A percentile compares a stretch with the other conserved stretches of the same genome.
These are phyloP conservation scores for Drosophila buzzatii DNA, from an alignment of 2,888 invertebrate species.

Conservation along the genomic window DNA sequence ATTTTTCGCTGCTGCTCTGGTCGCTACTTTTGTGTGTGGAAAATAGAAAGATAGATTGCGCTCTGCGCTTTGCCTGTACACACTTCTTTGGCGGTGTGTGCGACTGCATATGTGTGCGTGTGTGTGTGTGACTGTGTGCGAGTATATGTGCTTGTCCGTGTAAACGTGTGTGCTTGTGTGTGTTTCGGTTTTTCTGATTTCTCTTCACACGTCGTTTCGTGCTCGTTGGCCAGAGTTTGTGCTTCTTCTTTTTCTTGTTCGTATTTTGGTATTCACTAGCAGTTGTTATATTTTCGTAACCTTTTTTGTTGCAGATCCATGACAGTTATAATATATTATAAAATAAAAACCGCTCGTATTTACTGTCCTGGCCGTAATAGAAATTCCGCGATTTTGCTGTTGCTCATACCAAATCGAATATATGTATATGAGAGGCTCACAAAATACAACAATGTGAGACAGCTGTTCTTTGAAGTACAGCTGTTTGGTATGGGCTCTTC, in stretches of 20 bases:
- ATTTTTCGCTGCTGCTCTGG: slow-evolving; percentile 57
- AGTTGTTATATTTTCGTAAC: slow-evolving; percentile 8
- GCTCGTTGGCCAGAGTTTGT: slow-evolving; percentile 40
- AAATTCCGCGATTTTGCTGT: background rate
- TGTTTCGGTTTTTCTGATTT: slow-evolving; percentile 58
- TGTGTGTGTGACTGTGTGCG: slow-evolving; percentile 16
- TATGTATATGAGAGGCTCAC: slow-evolving; percentile 1
- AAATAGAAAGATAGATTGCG: slow-evolving; percentile 77
- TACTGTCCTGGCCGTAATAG: background rate
- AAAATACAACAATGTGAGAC: slow-evolving; percentile 36
- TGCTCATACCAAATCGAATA: slow-evolving; percentile 5
- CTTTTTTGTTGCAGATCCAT: slow-evolving; percentile 28
- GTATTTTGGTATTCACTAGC: slow-evolving; percentile 40
- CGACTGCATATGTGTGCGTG: slow-evolving; percentile 38
- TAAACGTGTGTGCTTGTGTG: slow-evolving; percentile 18
- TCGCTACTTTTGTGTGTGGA: slow-evolving; percentile 60
- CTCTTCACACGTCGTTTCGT: slow-evolving; percentile 49
- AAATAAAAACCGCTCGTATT: background rate
- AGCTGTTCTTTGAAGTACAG: slow-evolving; percentile 36
- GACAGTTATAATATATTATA: background rate
- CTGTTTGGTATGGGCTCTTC: slow-evolving; percentile 48
- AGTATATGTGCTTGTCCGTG: background rate
- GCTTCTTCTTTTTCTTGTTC: slow-evolving; percentile 43
- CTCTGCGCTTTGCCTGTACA: slow-evolving; percentile 63
- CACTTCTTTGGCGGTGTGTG: slow-evolving; percentile 45